Conservation (phyloP, 2,113 vertebrate genomes). For the Murina feae region DNA sequence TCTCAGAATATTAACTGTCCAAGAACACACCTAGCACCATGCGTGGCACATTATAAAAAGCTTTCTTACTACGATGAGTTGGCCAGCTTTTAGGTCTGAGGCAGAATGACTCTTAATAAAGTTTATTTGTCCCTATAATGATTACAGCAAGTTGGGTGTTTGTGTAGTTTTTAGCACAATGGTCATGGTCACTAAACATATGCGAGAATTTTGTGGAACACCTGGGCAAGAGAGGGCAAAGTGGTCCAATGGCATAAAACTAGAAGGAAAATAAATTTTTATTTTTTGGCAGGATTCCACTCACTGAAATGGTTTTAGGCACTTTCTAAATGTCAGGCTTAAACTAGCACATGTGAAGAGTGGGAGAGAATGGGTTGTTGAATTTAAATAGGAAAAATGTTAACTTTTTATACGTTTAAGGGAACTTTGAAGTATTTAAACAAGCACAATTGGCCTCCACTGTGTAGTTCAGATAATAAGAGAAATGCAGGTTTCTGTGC, state of each 20-base stretch:
- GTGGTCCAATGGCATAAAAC: neutral
- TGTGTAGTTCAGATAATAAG: conserved; percentile 12
- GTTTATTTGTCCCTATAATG: neutral
- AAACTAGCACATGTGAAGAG: conserved; percentile 43
- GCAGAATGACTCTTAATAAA: neutral
- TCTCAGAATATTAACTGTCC: neutral
- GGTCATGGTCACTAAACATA: neutral
- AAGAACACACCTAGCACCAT: neutral
- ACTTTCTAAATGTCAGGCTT: conserved; percentile 50
- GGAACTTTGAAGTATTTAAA: conserved; percentile 54
- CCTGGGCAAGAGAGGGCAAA: neutral
- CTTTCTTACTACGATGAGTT: neutral
- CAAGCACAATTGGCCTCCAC: neutral
- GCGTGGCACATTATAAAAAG: neutral
- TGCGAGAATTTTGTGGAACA: neutral
- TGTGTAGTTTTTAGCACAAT: neutral
- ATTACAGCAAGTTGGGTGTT: too few relatives aligned
- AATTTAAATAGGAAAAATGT: conserved; percentile 52
- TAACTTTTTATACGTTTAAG: conserved; percentile 47
- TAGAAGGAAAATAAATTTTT: conserved; percentile 19
- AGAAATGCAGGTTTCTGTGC: neutral
- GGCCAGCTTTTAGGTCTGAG: neutral
- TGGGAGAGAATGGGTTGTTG: neutral
- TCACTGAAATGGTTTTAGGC: conserved; percentile 13
- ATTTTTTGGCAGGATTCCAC: conserved; percentile 8